phyloP scores from a whole-genome alignment of 1,140 invertebrate genomes.

The Drosophila albomicans region DNA sequence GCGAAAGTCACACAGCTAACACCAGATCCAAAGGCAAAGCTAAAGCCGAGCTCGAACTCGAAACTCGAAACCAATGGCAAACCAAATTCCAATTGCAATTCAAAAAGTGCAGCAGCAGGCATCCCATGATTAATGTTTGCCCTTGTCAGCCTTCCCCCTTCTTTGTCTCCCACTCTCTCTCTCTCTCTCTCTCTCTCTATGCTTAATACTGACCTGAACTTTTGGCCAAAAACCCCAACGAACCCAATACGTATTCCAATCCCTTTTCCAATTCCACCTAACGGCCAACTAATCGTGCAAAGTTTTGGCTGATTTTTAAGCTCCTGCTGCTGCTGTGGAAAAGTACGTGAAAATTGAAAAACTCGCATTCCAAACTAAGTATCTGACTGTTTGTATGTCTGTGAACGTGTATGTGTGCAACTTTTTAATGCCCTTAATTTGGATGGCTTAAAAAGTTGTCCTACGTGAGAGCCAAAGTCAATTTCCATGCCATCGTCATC shows the following conservation, averaged over 20 bases:
- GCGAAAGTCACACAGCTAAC: constrained; percentile 37
- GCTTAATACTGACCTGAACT: constrained; percentile 29
- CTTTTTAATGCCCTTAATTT: constrained; percentile 64
- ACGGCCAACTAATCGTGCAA: constrained; percentile 56
- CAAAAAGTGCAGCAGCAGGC: constrained; percentile 57
- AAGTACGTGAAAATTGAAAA: constrained; percentile 59
- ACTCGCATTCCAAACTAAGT: constrained; percentile 51
- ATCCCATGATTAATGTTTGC: constrained; percentile 56
- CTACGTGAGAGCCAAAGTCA: constrained; percentile 55
- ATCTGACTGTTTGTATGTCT: constrained; percentile 22
- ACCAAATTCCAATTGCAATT: constrained; percentile 56
- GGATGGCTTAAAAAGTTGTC: constrained; percentile 55
- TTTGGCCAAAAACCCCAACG: constrained; percentile 15
- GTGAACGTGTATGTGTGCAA: constrained; percentile 26
- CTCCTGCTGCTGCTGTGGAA: constrained; percentile 32
- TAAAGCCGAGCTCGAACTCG: constrained; percentile 4
- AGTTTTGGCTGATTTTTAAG: constrained; percentile 56
- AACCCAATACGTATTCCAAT: neutral
- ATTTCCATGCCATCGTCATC: constrained; percentile 30
- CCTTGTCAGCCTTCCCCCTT: neutral
- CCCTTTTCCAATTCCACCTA: constrained; percentile 15
- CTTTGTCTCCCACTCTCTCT: neutral
- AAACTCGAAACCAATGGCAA: constrained; percentile 19
- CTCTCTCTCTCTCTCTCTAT: neutral
- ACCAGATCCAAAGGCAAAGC: constrained; percentile 13